Percentiles rank a stretch among this genome's conserved stretches.
phyloP scores from a whole-genome alignment of 2,797 vertebrate species.

The Fratercula arctica region DNA sequence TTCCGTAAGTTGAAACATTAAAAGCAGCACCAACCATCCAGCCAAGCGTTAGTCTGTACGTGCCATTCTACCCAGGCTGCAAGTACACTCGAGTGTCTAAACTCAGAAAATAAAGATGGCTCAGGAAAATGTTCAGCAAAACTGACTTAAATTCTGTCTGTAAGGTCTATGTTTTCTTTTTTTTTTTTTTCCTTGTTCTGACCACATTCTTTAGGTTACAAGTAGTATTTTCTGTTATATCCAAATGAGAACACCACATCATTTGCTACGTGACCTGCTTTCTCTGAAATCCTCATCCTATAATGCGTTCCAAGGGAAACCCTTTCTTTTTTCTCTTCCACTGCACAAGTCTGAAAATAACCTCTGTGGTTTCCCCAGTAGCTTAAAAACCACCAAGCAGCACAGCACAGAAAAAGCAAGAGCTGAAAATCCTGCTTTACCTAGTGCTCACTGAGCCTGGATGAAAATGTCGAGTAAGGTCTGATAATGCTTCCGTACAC shows the following conservation, averaged over 20 bases:
- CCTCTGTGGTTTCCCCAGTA: background rate
- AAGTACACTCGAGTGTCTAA: too few relatives aligned
- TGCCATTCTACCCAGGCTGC: background rate
- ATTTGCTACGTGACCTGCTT: background rate
- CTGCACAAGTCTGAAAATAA: background rate
- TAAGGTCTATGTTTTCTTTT: background rate
- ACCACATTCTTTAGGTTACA: background rate
- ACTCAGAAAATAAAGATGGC: background rate
- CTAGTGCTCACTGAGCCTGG: background rate
- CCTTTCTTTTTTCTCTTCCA: background rate
- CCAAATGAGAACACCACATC: rapidly evolving
- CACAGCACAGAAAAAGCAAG: background rate
- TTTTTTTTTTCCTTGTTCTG: background rate
- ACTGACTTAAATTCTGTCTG: background rate
- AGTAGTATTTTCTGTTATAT: background rate
- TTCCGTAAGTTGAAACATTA: background rate
- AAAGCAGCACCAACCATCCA: background rate
- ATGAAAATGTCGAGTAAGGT: background rate
- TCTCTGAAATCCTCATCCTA: background rate
- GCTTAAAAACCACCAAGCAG: background rate
- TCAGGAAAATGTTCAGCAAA: background rate
- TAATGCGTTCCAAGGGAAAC: background rate
- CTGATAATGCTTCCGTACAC: background rate
- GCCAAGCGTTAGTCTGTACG: background rate
- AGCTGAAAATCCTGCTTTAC: background rate